These are phyloP conservation scores for Rissa tridactyla DNA, from an alignment of 2,113 vertebrate genomes.

Conservation along the genomic window DNA sequence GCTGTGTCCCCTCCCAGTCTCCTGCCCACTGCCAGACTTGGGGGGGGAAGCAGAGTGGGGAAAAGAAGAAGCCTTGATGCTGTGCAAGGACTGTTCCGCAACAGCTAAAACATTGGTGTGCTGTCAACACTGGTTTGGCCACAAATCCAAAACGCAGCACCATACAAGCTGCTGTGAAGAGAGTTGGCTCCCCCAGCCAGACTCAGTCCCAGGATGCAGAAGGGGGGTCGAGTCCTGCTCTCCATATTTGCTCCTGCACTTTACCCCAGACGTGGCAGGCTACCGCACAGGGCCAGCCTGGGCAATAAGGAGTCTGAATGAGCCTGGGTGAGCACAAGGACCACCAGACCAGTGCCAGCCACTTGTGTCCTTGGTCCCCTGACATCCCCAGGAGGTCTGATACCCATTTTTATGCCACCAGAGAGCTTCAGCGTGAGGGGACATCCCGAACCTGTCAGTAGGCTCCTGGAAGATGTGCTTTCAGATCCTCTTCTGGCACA, in stretches of 20 bases:
- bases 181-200: neutral
- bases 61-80: neutral
- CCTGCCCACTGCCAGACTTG: neutral
- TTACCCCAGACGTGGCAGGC: neutral
- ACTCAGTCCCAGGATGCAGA: neutral
- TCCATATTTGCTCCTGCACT: neutral
- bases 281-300: neutral
- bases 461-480: neutral
- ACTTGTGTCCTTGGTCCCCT: neutral
- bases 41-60: neutral
- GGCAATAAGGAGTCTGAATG: neutral
- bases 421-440: neutral
- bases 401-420: neutral
- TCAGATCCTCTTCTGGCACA: neutral
- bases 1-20: neutral
- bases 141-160: neutral
- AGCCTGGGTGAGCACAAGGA: neutral
- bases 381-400: neutral
- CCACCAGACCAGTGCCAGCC: neutral
- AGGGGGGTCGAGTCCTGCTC: accelerated
- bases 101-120: neutral
- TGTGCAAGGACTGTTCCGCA: neutral
- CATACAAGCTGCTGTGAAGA: neutral
- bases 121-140: neutral
- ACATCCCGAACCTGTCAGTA: neutral